phyloP scores from a whole-genome alignment of 2,797 vertebrate species.

The Girardinus metallicus region DNA sequence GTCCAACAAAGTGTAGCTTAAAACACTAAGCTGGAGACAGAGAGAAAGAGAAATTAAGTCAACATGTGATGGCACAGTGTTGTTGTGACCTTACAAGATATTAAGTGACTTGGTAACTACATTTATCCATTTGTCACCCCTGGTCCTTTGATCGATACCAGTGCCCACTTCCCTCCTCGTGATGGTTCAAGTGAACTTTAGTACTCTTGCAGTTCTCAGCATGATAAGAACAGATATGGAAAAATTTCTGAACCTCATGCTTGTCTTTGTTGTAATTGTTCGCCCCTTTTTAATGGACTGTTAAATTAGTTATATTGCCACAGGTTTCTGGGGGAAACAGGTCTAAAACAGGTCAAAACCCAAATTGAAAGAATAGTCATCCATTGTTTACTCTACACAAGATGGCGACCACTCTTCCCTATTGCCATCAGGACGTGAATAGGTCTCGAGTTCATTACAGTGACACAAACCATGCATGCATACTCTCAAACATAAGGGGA shows the following conservation, averaged over 20 bases:
- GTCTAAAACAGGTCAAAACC: background rate
- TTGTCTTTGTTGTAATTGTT: background rate
- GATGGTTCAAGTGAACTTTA: background rate
- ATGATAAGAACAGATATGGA: background rate
- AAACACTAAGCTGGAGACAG: background rate
- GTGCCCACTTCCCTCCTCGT: background rate
- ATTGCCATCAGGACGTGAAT: background rate
- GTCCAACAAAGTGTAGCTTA: background rate
- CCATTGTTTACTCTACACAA: background rate
- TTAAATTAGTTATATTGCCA: background rate
- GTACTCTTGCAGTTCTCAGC: background rate
- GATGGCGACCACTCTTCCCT: too few species aligned
- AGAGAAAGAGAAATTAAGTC: background rate
- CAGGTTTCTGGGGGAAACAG: background rate
- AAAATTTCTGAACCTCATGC: background rate
- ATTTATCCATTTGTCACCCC: background rate
- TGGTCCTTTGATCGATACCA: background rate
- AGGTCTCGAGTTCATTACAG: background rate
- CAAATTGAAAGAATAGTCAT: background rate
- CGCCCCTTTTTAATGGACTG: background rate
- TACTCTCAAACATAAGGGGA: background rate
- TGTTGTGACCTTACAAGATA: background rate
- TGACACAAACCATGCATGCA: background rate
- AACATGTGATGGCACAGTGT: background rate
- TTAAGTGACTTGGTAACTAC: background rate